Evolutionary conservation across 2,888 invertebrate species (phyloP).

Genomic region (Cosmia trapezina): DNA sequence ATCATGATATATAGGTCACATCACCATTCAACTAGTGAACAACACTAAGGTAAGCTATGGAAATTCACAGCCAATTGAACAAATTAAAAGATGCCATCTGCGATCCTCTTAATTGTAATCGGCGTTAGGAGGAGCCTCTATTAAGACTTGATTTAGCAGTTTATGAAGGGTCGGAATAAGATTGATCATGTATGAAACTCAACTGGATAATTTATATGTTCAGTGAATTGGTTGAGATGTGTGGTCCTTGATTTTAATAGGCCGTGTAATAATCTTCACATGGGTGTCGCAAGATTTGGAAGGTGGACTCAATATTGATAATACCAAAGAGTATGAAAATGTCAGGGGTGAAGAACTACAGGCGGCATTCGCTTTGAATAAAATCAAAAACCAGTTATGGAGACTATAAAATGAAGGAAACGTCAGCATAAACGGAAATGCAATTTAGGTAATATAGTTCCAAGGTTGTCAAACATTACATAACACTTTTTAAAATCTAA

Average conservation of each 20-base stretch:
- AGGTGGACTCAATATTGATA: not conserved
- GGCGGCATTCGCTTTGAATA: not conserved
- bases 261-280: slow-evolving; percentile 29
- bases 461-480: slow-evolving; percentile 25
- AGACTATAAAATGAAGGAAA: not conserved
- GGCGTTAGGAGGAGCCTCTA: slow-evolving; percentile 52
- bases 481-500: slow-evolving; percentile 10
- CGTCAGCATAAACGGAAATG: slow-evolving; percentile 20
- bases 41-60: slow-evolving; percentile 60
- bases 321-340: not conserved
- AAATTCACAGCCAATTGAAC: slow-evolving; percentile 69
- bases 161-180: slow-evolving; percentile 55
- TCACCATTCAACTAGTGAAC: slow-evolving; percentile 57
- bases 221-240: slow-evolving; percentile 42
- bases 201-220: slow-evolving; percentile 54
- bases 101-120: slow-evolving; percentile 62
- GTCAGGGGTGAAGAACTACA: not conserved
- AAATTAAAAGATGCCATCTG: slow-evolving; percentile 69
- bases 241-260: slow-evolving; percentile 50
- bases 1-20: slow-evolving; percentile 77
- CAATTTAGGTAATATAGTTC: slow-evolving; percentile 9
- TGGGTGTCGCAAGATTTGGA: slow-evolving; percentile 20
- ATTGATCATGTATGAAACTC: slow-evolving; percentile 57
- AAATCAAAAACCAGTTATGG: not conserved
- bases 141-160: slow-evolving; percentile 60